Evolutionary conservation across 2,888 invertebrate species (phyloP).

Genomic region (Protodeltote pygarga): DNA sequence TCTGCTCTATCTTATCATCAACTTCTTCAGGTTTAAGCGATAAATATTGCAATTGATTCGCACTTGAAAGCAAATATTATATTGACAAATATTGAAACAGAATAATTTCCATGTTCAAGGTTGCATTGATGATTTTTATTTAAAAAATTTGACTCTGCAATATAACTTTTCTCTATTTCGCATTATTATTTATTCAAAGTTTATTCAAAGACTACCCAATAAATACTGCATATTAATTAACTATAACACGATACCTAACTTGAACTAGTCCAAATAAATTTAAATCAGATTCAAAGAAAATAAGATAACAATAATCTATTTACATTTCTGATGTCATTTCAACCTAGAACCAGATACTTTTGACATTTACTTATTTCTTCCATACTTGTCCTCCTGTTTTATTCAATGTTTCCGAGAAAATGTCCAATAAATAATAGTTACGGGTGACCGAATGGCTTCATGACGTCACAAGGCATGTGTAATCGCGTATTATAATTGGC

Average conservation of each 20-base stretch:
- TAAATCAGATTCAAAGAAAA: no score
- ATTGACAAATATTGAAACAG: neutral
- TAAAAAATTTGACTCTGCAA: no score
- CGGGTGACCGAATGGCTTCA: slow-evolving; percentile 8
- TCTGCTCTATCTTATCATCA: slow-evolving; percentile 46
- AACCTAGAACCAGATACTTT: slow-evolving; percentile 2
- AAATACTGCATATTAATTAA: no score
- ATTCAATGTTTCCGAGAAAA: slow-evolving; percentile 29
- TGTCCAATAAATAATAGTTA: slow-evolving; percentile 5
- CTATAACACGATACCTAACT: no score
- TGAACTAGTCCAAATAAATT: no score
- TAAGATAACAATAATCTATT: no score
- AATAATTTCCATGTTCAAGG: neutral
- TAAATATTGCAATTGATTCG: slow-evolving; percentile 54
- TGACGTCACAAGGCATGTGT: slow-evolving; percentile 36
- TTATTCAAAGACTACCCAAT: no score
- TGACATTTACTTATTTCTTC: slow-evolving; percentile 3
- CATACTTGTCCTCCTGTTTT: slow-evolving; percentile 5
- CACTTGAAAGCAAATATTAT: slow-evolving; percentile 16
- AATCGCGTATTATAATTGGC: slow-evolving; percentile 49
- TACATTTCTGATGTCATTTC: slow-evolving; percentile 28
- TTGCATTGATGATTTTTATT: no score
- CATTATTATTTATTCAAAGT: no score
- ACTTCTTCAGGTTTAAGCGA: slow-evolving; percentile 45
- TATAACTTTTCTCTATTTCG: no score